Evolutionary conservation across 1,140 invertebrate species (phyloP).

Genomic region (Drosophila cardini): DNA sequence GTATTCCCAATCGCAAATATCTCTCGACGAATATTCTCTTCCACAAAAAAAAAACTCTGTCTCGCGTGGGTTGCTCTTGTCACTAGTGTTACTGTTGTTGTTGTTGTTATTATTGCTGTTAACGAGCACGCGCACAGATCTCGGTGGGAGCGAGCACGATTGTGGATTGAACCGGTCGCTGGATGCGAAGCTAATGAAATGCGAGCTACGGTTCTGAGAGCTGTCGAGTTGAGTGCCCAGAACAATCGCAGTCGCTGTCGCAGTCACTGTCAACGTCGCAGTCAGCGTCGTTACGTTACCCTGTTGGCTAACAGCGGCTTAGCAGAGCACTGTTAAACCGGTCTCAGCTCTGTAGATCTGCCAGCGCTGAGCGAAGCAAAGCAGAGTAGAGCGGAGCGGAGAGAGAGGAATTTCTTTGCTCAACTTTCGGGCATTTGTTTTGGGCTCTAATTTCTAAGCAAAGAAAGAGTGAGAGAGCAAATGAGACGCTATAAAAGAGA

Average conservation of each 20-base stretch:
- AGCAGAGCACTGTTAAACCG: slow-evolving; percentile 74
- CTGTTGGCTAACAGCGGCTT: slow-evolving; percentile 60
- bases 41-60: slow-evolving; percentile 11
- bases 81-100: slow-evolving; percentile 29
- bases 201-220: slow-evolving; percentile 65
- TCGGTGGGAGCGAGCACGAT: slow-evolving; percentile 39
- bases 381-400: too few relatives aligned
- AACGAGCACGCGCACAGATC: slow-evolving; percentile 71
- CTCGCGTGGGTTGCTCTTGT: slow-evolving; percentile 42
- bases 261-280: neutral
- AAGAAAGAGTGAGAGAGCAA: slow-evolving; percentile 53
- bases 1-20: slow-evolving; percentile 17
- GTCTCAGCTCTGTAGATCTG: slow-evolving; percentile 33
- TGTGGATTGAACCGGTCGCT: slow-evolving; percentile 67
- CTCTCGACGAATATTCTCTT: slow-evolving; percentile 13
- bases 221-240: slow-evolving; percentile 72
- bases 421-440: slow-evolving; percentile 73
- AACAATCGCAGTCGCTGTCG: slow-evolving; percentile 37
- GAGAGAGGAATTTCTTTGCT: slow-evolving; percentile 21
- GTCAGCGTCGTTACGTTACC: slow-evolving; percentile 20
- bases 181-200: slow-evolving; percentile 78
- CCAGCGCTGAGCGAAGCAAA: neutral
- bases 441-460: slow-evolving; percentile 83
- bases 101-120: slow-evolving; percentile 30
- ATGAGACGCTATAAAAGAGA: slow-evolving; percentile 27